Base-by-base conservation (phyloP, 2,888 invertebrate species). In the Rhamnusium bicolor region DNA sequence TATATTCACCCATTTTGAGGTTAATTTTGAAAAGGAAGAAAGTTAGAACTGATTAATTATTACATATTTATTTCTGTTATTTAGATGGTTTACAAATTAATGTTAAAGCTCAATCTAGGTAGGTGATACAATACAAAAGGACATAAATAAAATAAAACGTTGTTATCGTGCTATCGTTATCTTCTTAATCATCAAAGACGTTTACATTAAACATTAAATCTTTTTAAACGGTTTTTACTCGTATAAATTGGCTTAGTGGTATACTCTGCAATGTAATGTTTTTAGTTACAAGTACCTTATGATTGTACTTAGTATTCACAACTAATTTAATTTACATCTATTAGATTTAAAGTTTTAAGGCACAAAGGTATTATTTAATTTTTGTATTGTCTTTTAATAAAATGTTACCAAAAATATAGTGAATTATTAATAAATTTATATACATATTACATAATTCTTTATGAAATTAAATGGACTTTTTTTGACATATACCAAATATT, bases 1-100 rank as follows among this genome's bases (percentile, higher is more conserved):
- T 91, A 8, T 92, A 92, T 79, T 90, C 90, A 67, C 91, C 90
- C 0, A 60, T 89, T 29, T 61, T 85, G 40, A 72, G 77, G 56
- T 63, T 74, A 16, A 40, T 77, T n/a, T 69, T 81, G n/a, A 78
- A 78, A 18, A 79, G 78, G 2, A 51, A 53, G 29, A 32, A 60
- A 14, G 8, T 6, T 24, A 65, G 62, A 63, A 19, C 12, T 12
- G 40, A 69, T 2, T 51, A 47, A 19, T 29, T 29, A 4, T 24
- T 32, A 8, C 8, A 0, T 47, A 54, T 29, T 58, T 68, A 68
- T 56, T 21, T 68, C 8, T 18, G 3, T 32, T 24, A 5, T 51
- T 53, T 51, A 18, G 47, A 58, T 27, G 27, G 27, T 58, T 27
- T 7, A 40, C 4, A 14, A 40, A 40, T n/a, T 40, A 40, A 12